These are phyloP conservation scores for Macaria liturata DNA, from an alignment of 2,888 invertebrate species.

Conservation along the genomic window DNA sequence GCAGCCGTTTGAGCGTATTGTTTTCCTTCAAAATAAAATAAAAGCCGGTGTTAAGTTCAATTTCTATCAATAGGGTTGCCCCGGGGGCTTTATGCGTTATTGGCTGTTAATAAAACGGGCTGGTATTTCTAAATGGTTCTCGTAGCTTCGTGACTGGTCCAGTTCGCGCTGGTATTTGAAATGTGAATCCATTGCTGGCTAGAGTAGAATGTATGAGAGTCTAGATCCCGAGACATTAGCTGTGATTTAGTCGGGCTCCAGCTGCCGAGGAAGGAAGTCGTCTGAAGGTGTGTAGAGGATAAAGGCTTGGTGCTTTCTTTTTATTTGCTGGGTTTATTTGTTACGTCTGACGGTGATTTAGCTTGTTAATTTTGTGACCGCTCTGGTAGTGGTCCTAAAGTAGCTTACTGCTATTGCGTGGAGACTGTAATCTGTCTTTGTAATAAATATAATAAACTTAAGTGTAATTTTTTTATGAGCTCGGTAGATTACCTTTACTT, in stretches of 20 bases:
- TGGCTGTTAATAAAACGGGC: conserved; percentile 58
- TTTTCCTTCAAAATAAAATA: conserved; percentile 22
- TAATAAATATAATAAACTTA: no score
- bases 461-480: no score
- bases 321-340: conserved; percentile 15
- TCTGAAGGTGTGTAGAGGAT: conserved; percentile 35
- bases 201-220: conserved; percentile 41
- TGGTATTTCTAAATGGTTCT: conserved; percentile 46
- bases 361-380: conserved; percentile 21
- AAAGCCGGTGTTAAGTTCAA: conserved; percentile 26
- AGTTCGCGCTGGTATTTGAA: conserved; percentile 51
- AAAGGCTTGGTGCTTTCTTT: conserved; percentile 6
- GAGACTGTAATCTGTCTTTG: no score
- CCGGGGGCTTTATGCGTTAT: conserved; percentile 38
- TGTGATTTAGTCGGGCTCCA: conserved; percentile 43
- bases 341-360: conserved; percentile 12
- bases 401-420: background rate
- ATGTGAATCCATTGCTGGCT: conserved; percentile 46
- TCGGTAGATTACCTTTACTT: no score
- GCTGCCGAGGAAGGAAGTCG: conserved; percentile 38
- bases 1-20: conserved; percentile 10
- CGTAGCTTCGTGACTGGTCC: conserved; percentile 51
- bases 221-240: conserved; percentile 34
- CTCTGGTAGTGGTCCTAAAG: conserved; percentile 26
- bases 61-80: conserved; percentile 34